Base-by-base conservation (phyloP, 2,888 invertebrate species). In the Diachrysia chrysitis region DNA sequence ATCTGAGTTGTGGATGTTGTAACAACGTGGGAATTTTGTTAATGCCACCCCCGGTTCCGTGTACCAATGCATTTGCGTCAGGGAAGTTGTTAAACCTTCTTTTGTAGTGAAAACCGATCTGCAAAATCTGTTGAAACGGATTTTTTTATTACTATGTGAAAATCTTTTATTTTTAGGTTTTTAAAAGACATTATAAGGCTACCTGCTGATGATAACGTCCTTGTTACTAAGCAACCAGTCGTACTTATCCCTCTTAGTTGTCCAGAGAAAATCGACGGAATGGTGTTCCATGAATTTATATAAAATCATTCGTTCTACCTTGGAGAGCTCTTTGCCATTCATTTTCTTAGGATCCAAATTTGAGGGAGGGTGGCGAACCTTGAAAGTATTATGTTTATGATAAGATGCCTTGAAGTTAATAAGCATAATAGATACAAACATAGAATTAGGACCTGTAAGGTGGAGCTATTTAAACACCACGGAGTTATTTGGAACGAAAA, bases 51-150 rank as follows among this genome's bases (percentile, higher is more conserved):
- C 98, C 10, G 97, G 97, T 81, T 98, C 98, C 58, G 97, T 97
- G 87, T 97, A 97, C 98, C 98, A 98, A 87, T 98, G 97, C 93
- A 98, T 97, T 87, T 98, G 98, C 59, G 97, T 97, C 48, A 98
- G 91, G 69, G 97, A 97, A 23, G 96, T 95, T 76, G 98, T 98
- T 37, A 98, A 91, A 2, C 98, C 98, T 90, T 98, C 98, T 96
- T 99, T 99, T 0, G 99, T 98, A 0, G 99, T 99, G 87, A 99
- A 99, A 61, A 97, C 96, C 0, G 98, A 98, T 83, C 98, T 96
- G 79, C 97, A 97, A 90, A 98, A 99, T 84, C 99, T 97, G 90
- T 97, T 97, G 63, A 78, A 84, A 97, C 97, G 63, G 58, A 23
- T n/a, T n/a, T 7, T 29, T 48, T 59, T 21, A 53, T 46, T 1